Base-by-base conservation (phyloP, 2,113 vertebrate species). In the Oxyura jamaicensis region DNA sequence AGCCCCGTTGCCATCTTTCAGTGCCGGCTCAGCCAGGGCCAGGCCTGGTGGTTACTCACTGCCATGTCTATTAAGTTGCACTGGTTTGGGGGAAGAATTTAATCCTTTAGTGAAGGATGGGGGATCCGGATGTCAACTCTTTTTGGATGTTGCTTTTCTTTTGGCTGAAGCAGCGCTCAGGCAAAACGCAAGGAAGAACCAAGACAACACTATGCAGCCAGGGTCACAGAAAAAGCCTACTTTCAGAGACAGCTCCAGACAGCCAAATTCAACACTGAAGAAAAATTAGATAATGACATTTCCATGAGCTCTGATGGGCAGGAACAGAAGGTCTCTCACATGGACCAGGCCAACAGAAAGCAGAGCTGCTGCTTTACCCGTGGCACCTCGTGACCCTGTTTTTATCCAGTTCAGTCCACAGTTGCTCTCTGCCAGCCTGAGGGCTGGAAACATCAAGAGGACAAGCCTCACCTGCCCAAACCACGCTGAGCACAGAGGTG, bases 401-500 rank as follows among this genome's bases (percentile, higher is more conserved):
- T 52, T 59, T 31, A 65, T 16, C 16, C 46, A 63, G 78, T 26
- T 83, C 36, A 50, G 11, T 5, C 26, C 15, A 8, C 2, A 1
- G 13, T 36, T 68, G 26, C 59, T 66, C 41, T 31, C 35, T 52
- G 48, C 21, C 63, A 77, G 33, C 16, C 62, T 22, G 14, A 48
- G 31, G 65, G 21, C 52, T 82, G 29, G 13, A 58, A 58, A 58
- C 5, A 17, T 44, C 8, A 12, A 29, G 26, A 72, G 5, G 21
- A 10, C 18, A 95, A 90, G 73, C 7, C 26, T n/a, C 1, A 2
- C 10, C 35, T 71, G n/a, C 41, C 33, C 35, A 25, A 65, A 62
- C 9, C 0, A 9, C 0, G 0, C 25, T 55, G 14, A 71, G 52
- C 42, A 62, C 35, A 28, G 73, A 23, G 41, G 50, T 33, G 31